Evolutionary conservation across 2,888 invertebrate species (phyloP), one percentile per base, ranked within the genome.

Genomic region (Drosophila neonasuta): DNA sequence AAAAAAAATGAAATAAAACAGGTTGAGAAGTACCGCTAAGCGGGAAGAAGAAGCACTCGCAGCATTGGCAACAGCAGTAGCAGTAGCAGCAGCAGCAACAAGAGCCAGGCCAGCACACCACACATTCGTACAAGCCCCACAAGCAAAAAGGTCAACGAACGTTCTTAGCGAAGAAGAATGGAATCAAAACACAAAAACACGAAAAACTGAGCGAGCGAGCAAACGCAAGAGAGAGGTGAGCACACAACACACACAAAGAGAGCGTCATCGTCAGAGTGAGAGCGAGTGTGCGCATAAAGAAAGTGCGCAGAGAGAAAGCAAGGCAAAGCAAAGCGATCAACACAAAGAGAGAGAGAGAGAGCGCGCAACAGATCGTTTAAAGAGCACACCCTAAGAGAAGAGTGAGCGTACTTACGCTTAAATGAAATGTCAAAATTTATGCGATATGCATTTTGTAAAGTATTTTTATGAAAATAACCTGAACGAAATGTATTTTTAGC

Each of bases 161-260:
- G 89, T 89, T 89, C 89, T 89, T 89, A 86, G 83, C 80, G 79
- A 87, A 88, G 89, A 89, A 89, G 82, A 86, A 81, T 84, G 87
- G 88, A 89, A 89, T 89, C 89, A 89, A 89, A 89, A 89, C 89
- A 89, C 88, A 88, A 88, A 86, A 82, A 87, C 74, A 74, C 76
- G 75, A 86, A 88, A 88, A 87, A 88, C 68, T 73, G 67, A 80
- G 78, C 67, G 55, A 24, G 65, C 55, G 58, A 54, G 36, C 39
- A n/a, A 60, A 48, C 24, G 5, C 24, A 17, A 36, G 48, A 17
- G 52, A 20, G 32, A 45, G 42, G 20, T 42, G 54, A 49, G 29
- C 39, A 36, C 39, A 36, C 24, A 24, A 24, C 24, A 24, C 24
- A 24, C n/a, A 7, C 54, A 20, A 49, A 64, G 20, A 39, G 29